phyloP scores from a whole-genome alignment of 2,888 invertebrate genomes.

The Aphrophora alni region DNA sequence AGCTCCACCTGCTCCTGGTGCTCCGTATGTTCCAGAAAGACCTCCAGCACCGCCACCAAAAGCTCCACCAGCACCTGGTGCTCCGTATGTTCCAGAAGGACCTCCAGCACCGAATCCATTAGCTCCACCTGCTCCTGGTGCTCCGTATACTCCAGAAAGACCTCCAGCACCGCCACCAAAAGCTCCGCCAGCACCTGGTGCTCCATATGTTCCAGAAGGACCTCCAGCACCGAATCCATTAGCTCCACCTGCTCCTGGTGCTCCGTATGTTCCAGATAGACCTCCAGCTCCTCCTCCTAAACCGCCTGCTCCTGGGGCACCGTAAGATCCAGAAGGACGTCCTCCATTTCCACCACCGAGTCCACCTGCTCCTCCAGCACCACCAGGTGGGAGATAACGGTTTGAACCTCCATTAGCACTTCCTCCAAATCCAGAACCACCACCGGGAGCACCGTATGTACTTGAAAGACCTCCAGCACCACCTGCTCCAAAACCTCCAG shows the following conservation, averaged over 20 bases:
- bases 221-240: not conserved
- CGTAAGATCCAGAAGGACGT: conserved; percentile 33
- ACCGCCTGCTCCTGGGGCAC: conserved; percentile 30
- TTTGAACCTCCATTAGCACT: not conserved
- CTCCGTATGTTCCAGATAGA: conserved; percentile 29
- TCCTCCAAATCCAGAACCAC: conserved; percentile 18
- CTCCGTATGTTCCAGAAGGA: conserved; percentile 13
- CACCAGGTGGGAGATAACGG: conserved; percentile 22
- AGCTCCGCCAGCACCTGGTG: conserved; percentile 31
- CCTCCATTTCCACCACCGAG: not conserved
- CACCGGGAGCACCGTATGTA: conserved; percentile 32
- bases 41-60: not conserved
- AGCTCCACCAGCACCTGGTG: conserved; percentile 11
- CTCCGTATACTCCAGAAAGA: conserved; percentile 13
- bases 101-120: not conserved
- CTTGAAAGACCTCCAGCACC: conserved; percentile 23
- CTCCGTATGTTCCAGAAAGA: conserved; percentile 30
- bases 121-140: conserved; percentile 13
- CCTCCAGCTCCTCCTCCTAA: conserved; percentile 23
- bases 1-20: conserved; percentile 24
- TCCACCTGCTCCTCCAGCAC: conserved; percentile 15
- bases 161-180: not conserved
- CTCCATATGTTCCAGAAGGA: conserved; percentile 25
- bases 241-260: conserved; percentile 26
- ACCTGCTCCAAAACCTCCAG: conserved; percentile 17